Evolutionary conservation across 2,113 vertebrate species (phyloP).

Genomic region (Eonycteris spelaea): DNA sequence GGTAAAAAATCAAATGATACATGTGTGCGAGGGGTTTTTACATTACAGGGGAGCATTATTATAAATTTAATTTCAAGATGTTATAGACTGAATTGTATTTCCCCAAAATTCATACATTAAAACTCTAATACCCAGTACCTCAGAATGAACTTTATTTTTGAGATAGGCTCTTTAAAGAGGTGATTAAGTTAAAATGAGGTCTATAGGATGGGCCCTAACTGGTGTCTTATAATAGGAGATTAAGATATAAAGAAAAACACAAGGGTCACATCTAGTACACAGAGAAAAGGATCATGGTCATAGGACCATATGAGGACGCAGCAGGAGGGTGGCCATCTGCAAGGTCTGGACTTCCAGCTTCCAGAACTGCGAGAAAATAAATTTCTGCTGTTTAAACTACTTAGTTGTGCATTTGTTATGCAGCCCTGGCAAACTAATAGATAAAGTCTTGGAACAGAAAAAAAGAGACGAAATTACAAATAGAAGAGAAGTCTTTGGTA

Average conservation of each 20-base stretch:
- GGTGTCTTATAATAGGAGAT: not conserved
- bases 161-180: not conserved
- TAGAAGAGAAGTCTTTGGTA: not conserved
- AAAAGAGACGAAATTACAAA: not conserved
- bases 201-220: not conserved
- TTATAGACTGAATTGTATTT: not conserved
- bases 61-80: not conserved
- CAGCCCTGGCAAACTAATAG: not conserved
- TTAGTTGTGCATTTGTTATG: not conserved
- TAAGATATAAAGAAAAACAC: not conserved
- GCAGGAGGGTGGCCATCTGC: not conserved
- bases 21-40: no score
- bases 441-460: not conserved
- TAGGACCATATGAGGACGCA: not conserved
- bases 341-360: not conserved
- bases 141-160: not conserved
- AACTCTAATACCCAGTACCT: not conserved
- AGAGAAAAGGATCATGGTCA: not conserved
- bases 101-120: not conserved
- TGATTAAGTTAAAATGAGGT: not conserved
- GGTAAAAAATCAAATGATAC: not conserved
- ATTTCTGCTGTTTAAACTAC: not conserved
- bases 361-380: not conserved
- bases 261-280: rapidly evolving
- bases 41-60: not conserved